Evolutionary conservation across 2,113 vertebrate species (phyloP), one percentile per base, ranked within the genome.

Genomic region (Oostethus manadensis): DNA sequence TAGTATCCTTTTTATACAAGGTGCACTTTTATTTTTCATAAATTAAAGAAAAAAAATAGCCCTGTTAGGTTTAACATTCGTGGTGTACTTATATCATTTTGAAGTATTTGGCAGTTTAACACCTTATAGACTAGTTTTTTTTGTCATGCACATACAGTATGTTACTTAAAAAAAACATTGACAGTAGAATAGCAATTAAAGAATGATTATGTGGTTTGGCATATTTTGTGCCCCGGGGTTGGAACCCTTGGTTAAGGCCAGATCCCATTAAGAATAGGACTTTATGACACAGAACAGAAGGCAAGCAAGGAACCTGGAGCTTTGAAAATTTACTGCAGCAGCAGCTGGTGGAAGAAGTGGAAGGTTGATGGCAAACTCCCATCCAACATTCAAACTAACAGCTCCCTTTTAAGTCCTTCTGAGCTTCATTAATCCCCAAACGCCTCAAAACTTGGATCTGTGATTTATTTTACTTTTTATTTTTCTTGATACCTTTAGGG

Each of bases 401-500:
- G 61, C 73, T 66, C 64, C 53, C 35, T 71, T 78, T 80, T 76
- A 83, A 78, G 70, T 82, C 71, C 58, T 68, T 60, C 69, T 35
- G 35, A 83, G 70, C 65, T 72, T 79, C 79, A 80, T 79, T 72
- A 77, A 78, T 73, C 80, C 78, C 78, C 64, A 74, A 64, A 76
- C 66, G 73, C 78, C 63, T 75, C 2, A 15, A 73, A 81, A 68
- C 71, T 68, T 78, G 73, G 54, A 82, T 83, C 56, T 69, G 56
- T 58, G 61, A 64, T 76, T 79, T 80, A 43, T 79, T 76, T 76
- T 33, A 72, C 77, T 80, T 80, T 81, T 72, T 70, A 70, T 71
- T 84, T 79, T 68, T 78, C 54, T 76, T 74, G 70, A 84, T 87
- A 79, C 77, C 82, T 79, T 80, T 18, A 74, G 70, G 81, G 71